Percentiles rank a stretch among this genome's conserved stretches.
phyloP scores from a whole-genome alignment of 2,113 vertebrate genomes.

The Oreotrochilus melanogaster region DNA sequence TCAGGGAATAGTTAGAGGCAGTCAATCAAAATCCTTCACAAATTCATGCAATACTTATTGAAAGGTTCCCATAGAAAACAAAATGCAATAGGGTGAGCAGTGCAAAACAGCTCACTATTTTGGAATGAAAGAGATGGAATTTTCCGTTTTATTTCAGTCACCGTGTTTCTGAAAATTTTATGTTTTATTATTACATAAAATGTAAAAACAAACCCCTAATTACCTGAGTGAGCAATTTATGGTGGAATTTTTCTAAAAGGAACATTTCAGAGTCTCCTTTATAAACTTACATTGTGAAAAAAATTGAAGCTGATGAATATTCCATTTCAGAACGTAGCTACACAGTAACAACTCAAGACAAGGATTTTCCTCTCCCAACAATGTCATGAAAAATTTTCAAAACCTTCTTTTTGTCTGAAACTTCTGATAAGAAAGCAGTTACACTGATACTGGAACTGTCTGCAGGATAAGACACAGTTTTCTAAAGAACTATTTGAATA shows the following conservation, averaged over 20 bases:
- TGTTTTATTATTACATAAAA: background rate
- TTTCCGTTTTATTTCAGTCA: background rate
- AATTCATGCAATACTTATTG: background rate
- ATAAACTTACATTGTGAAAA: background rate
- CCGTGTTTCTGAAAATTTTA: background rate
- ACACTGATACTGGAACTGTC: background rate
- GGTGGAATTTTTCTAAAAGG: background rate
- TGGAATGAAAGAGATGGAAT: background rate
- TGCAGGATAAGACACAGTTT: background rate
- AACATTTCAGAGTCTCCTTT: background rate
- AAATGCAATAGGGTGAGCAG: background rate
- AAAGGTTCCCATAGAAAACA: background rate
- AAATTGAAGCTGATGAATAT: background rate
- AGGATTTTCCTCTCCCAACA: background rate
- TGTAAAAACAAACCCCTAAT: background rate
- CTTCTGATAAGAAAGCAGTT: background rate
- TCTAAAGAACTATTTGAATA: constrained; percentile 30
- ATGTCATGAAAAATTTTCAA: background rate
- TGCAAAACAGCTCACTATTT: background rate
- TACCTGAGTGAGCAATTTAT: background rate
- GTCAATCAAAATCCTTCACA: background rate
- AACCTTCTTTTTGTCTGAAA: background rate
- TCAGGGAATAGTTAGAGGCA: background rate
- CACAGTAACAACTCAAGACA: background rate
- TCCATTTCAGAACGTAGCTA: background rate